Conservation (phyloP, 2,797 vertebrate species). For the Darevskia mixta region DNA sequence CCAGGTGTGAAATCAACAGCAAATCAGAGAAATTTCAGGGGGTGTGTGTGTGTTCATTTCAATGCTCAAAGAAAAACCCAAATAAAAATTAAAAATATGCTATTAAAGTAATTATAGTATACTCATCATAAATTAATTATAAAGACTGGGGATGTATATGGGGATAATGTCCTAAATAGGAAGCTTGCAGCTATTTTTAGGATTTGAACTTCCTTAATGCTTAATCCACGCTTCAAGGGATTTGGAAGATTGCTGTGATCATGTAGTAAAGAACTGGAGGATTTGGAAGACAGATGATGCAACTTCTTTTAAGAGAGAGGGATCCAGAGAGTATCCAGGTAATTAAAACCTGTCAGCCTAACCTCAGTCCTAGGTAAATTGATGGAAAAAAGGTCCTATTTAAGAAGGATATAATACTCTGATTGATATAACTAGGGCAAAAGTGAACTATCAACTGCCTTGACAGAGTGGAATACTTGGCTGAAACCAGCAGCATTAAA, state of each 20-base stretch:
- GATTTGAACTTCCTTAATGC: not conserved
- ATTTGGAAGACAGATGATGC: not conserved
- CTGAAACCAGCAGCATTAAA: not conserved
- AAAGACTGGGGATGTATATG: not conserved
- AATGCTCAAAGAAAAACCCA: not conserved
- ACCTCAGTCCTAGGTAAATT: not conserved
- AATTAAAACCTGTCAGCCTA: conserved; percentile 5
- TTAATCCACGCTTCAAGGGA: not conserved
- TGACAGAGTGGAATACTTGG: not conserved
- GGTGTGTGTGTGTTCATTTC: not conserved
- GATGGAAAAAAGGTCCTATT: not conserved
- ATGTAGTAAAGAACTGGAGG: not conserved
- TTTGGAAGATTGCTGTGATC: not conserved
- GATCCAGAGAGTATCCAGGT: not conserved
- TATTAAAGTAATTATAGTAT: not conserved
- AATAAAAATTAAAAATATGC: not conserved
- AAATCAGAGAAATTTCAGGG: not conserved
- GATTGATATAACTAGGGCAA: not conserved
- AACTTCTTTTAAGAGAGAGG: not conserved
- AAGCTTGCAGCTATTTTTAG: not conserved
- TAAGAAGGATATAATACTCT: not conserved
- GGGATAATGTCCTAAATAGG: not conserved
- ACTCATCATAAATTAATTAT: not conserved
- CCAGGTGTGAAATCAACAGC: conserved; percentile 5
- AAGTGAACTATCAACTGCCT: not conserved